Conservation (phyloP, 2,888 invertebrate genomes). For the Lithophane socia region DNA sequence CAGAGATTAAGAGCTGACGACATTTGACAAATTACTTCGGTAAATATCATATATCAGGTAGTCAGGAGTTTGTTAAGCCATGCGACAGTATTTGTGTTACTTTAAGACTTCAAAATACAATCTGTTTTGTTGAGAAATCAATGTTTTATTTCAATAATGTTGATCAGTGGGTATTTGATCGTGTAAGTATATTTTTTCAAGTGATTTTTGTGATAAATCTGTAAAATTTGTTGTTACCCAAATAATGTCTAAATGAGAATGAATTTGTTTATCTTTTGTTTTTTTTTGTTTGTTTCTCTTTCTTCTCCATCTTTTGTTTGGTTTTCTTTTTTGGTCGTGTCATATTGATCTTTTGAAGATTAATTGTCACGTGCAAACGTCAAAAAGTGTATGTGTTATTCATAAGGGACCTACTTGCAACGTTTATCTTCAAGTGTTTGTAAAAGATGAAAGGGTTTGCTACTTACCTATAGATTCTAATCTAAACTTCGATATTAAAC, state of each 20-base stretch:
- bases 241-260: no score
- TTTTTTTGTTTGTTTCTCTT: no score
- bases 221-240: neutral
- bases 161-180: slow-evolving; percentile 33
- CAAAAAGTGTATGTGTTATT: no score
- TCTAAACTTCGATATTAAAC: neutral
- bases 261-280: neutral
- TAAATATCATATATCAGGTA: slow-evolving; percentile 47
- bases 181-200: slow-evolving; percentile 47
- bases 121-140: slow-evolving; percentile 10
- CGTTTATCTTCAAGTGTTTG: neutral
- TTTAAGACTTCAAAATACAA: slow-evolving; percentile 37
- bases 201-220: neutral
- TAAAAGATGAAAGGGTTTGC: neutral
- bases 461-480: neutral
- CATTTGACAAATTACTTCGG: slow-evolving; percentile 53
- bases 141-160: slow-evolving; percentile 40
- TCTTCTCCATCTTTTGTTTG: no score
- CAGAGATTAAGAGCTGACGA: slow-evolving; percentile 37
- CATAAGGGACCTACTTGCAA: neutral
- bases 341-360: neutral
- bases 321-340: neutral
- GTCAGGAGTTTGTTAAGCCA: slow-evolving; percentile 39
- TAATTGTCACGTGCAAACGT: neutral
- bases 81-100: slow-evolving; percentile 43